phyloP scores from a whole-genome alignment of 2,888 invertebrate genomes.

The Polylopha cassiicola region DNA sequence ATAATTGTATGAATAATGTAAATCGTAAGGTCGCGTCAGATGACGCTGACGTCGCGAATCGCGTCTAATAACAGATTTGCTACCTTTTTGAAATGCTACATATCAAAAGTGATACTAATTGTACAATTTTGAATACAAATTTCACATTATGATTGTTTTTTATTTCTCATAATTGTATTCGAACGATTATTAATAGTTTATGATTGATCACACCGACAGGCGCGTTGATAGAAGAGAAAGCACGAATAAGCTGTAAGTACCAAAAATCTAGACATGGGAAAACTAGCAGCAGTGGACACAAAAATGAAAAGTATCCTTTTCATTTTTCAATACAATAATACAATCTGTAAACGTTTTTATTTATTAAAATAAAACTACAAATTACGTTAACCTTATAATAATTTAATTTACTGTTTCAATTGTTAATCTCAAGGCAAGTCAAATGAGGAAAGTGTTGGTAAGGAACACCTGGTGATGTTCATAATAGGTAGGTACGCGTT shows the following conservation, averaged over 20 bases:
- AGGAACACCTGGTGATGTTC: too few relatives aligned
- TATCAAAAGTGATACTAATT: conserved; percentile 22
- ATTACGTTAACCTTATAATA: conserved; percentile 12
- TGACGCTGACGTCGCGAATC: too few relatives aligned
- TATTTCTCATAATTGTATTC: too few relatives aligned
- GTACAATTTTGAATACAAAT: conserved; percentile 11
- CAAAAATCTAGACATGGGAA: too few relatives aligned
- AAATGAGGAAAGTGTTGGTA: not conserved
- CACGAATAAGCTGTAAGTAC: too few relatives aligned
- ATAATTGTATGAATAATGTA: not conserved
- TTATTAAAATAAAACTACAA: conserved; percentile 1
- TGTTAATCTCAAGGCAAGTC: conserved; percentile 15
- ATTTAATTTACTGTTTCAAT: conserved; percentile 8
- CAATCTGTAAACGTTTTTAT: conserved; percentile 1
- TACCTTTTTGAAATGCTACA: conserved; percentile 13
- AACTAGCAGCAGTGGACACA: too few relatives aligned
- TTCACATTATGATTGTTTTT: conserved; percentile 3
- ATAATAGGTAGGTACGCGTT: too few relatives aligned
- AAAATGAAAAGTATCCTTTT: not conserved
- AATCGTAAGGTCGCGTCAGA: not conserved
- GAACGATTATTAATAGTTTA: too few relatives aligned
- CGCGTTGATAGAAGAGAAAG: too few relatives aligned
- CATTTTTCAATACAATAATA: not conserved
- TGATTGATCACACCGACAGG: too few relatives aligned
- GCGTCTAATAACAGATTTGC: not conserved